These are phyloP conservation scores for Mormoops blainvillei DNA, from an alignment of 2,113 vertebrate species.

Conservation along the genomic window DNA sequence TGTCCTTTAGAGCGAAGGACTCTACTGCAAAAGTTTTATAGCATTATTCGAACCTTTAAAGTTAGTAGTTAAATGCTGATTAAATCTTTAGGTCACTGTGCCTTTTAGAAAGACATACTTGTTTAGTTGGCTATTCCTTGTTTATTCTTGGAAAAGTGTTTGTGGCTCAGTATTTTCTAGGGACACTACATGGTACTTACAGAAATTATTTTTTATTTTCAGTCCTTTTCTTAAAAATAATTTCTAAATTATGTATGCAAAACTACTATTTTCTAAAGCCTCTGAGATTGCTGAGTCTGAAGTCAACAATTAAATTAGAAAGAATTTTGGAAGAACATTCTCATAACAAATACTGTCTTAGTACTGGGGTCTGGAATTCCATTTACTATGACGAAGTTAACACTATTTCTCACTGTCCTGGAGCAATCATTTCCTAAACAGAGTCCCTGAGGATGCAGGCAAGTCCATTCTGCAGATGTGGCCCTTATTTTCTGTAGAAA, in stretches of 20 bases:
- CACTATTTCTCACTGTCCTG: background rate
- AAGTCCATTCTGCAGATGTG: background rate
- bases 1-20: constrained; percentile 29
- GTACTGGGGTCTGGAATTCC: background rate
- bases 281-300: background rate
- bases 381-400: background rate
- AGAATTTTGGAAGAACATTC: constrained; percentile 2
- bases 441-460: background rate
- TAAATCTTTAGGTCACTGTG: constrained; percentile 41
- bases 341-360: constrained; percentile 17
- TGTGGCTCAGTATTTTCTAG: constrained; percentile 28
- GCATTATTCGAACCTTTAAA: constrained; percentile 38
- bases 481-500: constrained; percentile 14
- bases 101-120: constrained; percentile 38
- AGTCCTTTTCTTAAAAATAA: constrained; percentile 21
- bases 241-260: constrained; percentile 15
- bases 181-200: background rate
- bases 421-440: background rate
- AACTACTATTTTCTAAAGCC: constrained; percentile 2
- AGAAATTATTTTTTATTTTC: constrained; percentile 40
- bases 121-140: constrained; percentile 42
- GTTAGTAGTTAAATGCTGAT: constrained; percentile 35
- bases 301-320: constrained; percentile 8
- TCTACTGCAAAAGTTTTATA: constrained; percentile 28
- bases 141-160: constrained; percentile 24